Base-by-base conservation (phyloP, 2,113 vertebrate genomes). In the Cygnus buccinator region DNA sequence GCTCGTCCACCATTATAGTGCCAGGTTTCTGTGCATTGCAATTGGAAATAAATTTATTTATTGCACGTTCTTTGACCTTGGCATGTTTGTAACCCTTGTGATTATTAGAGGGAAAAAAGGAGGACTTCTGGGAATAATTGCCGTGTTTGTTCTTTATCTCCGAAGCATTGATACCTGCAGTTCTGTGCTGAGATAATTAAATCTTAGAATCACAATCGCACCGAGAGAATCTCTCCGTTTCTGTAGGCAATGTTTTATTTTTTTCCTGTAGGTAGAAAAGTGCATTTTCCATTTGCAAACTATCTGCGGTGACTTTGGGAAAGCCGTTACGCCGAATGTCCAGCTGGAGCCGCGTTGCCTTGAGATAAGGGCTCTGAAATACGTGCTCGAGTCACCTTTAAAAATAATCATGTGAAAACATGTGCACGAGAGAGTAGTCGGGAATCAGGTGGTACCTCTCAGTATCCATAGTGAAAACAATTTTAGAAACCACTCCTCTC, bases 151-250 rank as follows among this genome's bases (percentile, higher is more conserved):
- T 94, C 96, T 97, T 58, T 79, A 57, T 95, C 96, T 97, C 95
- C 74, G 63, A 93, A 95, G 97, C 95, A 89, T 90, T 95, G 95
- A 94, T 96, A 97, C 95, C 96, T 97, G 95, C 86, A 84, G 92
- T 93, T 96, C 96, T 91, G 89, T 67, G 92, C 95, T 67, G 89
- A 96, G 93, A 95, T 96, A 96, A 96, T 97, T 96, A 96, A 97
- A 93, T 97, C 93, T 93, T 54, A 79, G 93, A 57, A 78, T 93
- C 67, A 8, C 93, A 74, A 15, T 87, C 9, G 14, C 87, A 87
- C 89, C 2, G 8, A 94, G 93, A 91, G 75, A 73, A 91, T 86
- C 68, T 79, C 63, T 71, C 81, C 58, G 37, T 71, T 97, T 94
- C 95, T 95, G 79, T 54, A 37, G 94, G 95, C 82, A 80, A 29